Evolutionary conservation across 2,113 vertebrate species (phyloP).

Genomic region (Ammospiza caudacuta): DNA sequence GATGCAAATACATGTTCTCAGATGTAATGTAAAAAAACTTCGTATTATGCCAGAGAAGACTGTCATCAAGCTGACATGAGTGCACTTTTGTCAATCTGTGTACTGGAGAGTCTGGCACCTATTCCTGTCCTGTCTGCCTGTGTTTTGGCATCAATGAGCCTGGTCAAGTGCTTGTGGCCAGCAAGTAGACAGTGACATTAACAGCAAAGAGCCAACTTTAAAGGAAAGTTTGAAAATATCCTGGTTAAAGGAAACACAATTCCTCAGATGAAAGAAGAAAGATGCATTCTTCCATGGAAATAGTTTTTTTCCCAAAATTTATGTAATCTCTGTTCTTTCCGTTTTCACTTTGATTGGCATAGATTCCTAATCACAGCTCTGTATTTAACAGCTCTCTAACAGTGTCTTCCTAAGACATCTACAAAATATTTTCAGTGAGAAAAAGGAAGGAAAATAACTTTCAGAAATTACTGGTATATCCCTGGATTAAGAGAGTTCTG

Average conservation of each 20-base stretch:
- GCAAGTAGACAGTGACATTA: background rate
- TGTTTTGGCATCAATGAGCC: background rate
- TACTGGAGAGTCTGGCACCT: background rate
- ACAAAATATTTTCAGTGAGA: background rate
- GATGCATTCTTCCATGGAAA: background rate
- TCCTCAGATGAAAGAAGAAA: background rate
- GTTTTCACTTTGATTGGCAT: background rate
- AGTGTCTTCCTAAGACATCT: background rate
- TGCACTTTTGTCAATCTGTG: background rate
- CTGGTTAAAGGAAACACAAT: background rate
- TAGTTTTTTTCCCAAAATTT: background rate
- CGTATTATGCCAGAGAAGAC: background rate
- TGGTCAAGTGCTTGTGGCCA: background rate
- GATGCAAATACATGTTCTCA: background rate
- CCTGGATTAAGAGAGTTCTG: background rate
- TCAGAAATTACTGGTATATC: background rate
- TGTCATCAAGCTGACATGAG: background rate
- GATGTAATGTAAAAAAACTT: background rate
- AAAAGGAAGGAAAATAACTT: background rate
- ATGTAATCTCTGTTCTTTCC: background rate
- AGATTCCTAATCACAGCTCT: background rate
- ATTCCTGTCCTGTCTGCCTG: background rate
- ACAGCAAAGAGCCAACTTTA: background rate
- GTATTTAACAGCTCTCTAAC: background rate
- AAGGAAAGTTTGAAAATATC: background rate